phyloP scores from a whole-genome alignment of 2,113 vertebrate species.

The Chaetodon auriga region DNA sequence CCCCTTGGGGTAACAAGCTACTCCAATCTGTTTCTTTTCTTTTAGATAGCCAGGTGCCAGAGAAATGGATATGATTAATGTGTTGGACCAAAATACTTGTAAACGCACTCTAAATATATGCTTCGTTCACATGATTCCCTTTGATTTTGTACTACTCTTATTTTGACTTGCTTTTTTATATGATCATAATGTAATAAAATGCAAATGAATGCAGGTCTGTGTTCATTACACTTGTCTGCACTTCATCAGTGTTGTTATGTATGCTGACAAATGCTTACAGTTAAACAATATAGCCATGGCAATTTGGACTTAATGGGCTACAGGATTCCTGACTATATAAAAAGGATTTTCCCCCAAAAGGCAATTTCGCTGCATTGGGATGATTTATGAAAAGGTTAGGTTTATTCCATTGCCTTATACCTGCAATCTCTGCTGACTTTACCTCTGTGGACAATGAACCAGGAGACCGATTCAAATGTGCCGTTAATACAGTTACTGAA shows the following conservation, averaged over 20 bases:
- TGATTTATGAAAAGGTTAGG: constrained; percentile 39
- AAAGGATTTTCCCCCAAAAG: constrained; percentile 33
- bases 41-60: constrained; percentile 37
- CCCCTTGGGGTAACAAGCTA: constrained; percentile 17
- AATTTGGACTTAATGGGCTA: constrained; percentile 36
- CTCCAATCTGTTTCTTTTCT: constrained; percentile 33
- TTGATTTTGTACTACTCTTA: neutral
- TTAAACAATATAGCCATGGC: constrained; percentile 16
- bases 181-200: constrained; percentile 13
- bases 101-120: neutral
- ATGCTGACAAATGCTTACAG: constrained; percentile 29
- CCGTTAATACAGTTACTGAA: constrained; percentile 47
- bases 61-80: constrained; percentile 21
- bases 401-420: constrained; percentile 43
- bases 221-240: constrained; percentile 8
- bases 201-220: constrained; percentile 22
- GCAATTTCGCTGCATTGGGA: constrained; percentile 22
- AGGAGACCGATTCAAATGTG: constrained; percentile 28
- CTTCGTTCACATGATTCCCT: neutral
- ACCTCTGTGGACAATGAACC: constrained; percentile 15
- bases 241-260: constrained; percentile 28
- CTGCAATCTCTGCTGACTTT: constrained; percentile 21
- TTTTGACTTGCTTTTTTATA: neutral
- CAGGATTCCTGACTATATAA: constrained; percentile 42
- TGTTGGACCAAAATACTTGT: neutral